A percentile compares a stretch with the other conserved stretches of the same genome.
These are phyloP conservation scores for Suncus etruscus DNA, from an alignment of 2,113 vertebrate genomes.

Conservation along the genomic window DNA sequence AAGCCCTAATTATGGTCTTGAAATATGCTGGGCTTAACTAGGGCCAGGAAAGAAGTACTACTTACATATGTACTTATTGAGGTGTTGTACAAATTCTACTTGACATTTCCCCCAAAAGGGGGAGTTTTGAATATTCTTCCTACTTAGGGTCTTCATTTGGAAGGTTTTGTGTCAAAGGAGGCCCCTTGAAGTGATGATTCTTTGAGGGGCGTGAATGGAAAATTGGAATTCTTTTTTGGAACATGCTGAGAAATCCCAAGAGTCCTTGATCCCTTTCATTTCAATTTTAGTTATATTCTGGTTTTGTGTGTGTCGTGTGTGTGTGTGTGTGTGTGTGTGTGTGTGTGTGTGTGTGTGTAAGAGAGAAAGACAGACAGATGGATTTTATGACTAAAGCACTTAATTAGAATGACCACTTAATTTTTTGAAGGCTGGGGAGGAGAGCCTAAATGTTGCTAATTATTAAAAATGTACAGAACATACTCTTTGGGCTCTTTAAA, in stretches of 20 bases:
- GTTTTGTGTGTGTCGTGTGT: not conserved
- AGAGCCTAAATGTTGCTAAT: constrained; percentile 33
- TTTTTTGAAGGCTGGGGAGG: constrained; percentile 36
- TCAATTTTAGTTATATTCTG: not conserved
- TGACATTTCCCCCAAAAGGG: constrained; percentile 32
- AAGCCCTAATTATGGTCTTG: constrained; percentile 53
- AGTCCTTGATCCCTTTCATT: not conserved
- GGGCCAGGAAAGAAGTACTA: constrained; percentile 9
- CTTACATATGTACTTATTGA: constrained; percentile 42
- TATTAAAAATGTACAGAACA: not conserved
- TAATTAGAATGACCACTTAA: constrained; percentile 24
- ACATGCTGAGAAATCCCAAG: constrained; percentile 19
- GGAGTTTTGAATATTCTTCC: too few species aligned
- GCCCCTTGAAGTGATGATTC: not conserved
- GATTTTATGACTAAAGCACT: not conserved
- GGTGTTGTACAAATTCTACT: constrained; percentile 14
- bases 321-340: not conserved
- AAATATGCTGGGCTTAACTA: constrained; percentile 50
- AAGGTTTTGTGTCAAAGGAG: constrained; percentile 24
- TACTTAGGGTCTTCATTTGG: not conserved
- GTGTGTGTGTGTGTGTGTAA: too few species aligned
- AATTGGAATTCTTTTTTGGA: constrained; percentile 41
- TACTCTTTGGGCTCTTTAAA: not conserved
- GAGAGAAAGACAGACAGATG: too few species aligned
- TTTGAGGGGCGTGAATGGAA: constrained; percentile 44